Evolutionary conservation across 2,113 vertebrate genomes (phyloP), one percentile per base, ranked within the genome.

Genomic region (Chitala chitala): DNA sequence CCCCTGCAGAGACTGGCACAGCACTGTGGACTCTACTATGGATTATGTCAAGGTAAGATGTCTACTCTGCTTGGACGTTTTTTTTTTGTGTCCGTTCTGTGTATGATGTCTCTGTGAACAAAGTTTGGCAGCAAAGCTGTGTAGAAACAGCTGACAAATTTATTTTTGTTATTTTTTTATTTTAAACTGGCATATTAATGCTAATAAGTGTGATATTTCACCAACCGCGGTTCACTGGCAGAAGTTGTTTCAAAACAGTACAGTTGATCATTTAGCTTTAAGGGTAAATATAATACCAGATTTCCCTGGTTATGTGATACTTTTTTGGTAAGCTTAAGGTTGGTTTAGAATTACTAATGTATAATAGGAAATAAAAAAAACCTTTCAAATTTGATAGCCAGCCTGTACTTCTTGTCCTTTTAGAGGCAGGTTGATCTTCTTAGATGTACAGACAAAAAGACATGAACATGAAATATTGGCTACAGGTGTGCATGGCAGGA

Each of bases 11-110:
- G 88, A 92, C 74, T 82, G 86, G 50, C 86, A 83, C 78, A 70
- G 86, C 74, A n/a, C n/a, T n/a, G 81, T 87, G 84, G 92, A 93
- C 76, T 78, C 87, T 72, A 29, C 87, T 1, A 76, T 91, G 87
- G 93, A 93, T 66, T 94, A 94, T 69, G 93, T 94, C 73, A 94
- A 94, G 93, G 93, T 94, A 94, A 83, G 89, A 68, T 70, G 1
- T 5, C 10, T 5, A 24, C 48, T 50, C 10, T 33, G n/a, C n/a
- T n/a, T n/a, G n/a, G n/a, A n/a, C n/a, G n/a, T n/a, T n/a, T n/a
- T n/a, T n/a, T n/a, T n/a, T n/a, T n/a, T n/a, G n/a, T n/a, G n/a
- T n/a, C n/a, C n/a, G n/a, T n/a, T n/a, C n/a, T n/a, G n/a, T n/a
- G n/a, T n/a, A n/a, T n/a, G n/a, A n/a, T n/a, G n/a, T 20, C 26